Conservation (phyloP, 1,140 invertebrate genomes). For the Venturia canescens region DNA sequence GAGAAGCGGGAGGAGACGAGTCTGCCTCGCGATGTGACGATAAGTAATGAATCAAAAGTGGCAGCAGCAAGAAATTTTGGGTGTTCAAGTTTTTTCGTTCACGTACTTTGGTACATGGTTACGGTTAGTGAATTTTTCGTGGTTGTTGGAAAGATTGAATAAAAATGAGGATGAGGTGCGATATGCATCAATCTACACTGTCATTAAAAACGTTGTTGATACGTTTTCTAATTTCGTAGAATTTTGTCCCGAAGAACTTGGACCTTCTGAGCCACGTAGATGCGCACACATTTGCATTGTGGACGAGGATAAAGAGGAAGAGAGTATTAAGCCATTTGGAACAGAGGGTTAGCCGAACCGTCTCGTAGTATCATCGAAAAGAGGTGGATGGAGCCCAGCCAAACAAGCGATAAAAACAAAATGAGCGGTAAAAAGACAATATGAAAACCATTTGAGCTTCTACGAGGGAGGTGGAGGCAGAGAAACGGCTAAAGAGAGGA, state of each 20-base stretch:
- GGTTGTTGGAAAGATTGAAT: no score
- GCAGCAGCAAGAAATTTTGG: neutral
- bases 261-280: neutral
- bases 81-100: neutral
- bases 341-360: constrained; percentile 54
- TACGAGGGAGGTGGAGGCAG: constrained; percentile 51
- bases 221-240: no score
- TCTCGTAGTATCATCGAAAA: constrained; percentile 26
- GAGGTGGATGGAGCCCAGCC: constrained; percentile 51
- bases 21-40: constrained; percentile 12
- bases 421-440: constrained; percentile 77
- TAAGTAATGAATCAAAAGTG: constrained; percentile 15
- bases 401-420: constrained; percentile 77
- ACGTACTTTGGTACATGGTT: neutral
- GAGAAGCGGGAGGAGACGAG: neutral
- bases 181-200: no score
- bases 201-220: no score
- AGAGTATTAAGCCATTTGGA: constrained; percentile 69
- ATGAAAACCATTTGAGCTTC: constrained; percentile 74
- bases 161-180: no score
- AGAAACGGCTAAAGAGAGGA: constrained; percentile 62
- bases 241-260: no score
- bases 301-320: constrained; percentile 27
- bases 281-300: neutral
- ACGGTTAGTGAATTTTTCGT: neutral